Evolutionary conservation across 2,888 invertebrate genomes (phyloP).

Genomic region (Neria commutata): DNA sequence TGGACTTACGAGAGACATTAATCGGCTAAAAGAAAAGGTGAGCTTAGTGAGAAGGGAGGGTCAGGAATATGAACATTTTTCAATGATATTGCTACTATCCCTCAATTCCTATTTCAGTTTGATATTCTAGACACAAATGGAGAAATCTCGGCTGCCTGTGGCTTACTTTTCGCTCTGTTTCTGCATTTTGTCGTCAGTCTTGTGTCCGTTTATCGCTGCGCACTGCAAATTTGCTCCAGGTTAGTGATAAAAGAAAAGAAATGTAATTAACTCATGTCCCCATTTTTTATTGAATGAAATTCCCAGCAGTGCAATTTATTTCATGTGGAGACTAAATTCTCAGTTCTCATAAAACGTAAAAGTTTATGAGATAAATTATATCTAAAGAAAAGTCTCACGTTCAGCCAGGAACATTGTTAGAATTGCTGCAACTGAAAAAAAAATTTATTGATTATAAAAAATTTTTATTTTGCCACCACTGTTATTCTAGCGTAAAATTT

Average conservation of each 20-base stretch:
- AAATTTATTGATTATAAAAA: too few species aligned
- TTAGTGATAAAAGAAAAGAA: constrained; percentile 41
- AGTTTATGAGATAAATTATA: too few species aligned
- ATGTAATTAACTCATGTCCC: background rate
- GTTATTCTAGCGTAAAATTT: too few species aligned
- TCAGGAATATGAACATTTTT: constrained; percentile 6
- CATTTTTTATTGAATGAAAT: too few species aligned
- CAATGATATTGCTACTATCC: constrained; percentile 7
- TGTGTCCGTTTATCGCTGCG: constrained; percentile 59
- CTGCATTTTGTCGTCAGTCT: constrained; percentile 60
- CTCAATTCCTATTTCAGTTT: constrained; percentile 39
- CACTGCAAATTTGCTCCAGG: constrained; percentile 58
- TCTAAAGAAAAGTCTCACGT: too few species aligned
- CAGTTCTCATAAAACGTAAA: too few species aligned
- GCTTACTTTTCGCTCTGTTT: constrained; percentile 55
- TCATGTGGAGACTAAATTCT: too few species aligned
- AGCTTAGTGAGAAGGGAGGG: constrained; percentile 7
- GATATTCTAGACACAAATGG: constrained; percentile 50
- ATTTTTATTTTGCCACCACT: too few species aligned
- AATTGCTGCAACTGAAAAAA: too few species aligned
- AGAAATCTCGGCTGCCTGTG: constrained; percentile 58
- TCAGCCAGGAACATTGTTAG: too few species aligned
- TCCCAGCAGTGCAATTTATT: too few species aligned
- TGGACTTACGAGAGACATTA: constrained; percentile 59
- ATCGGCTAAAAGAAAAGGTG: constrained; percentile 45